Evolutionary conservation across 92 coral and sea anemone species (phyloP).

Genomic region (Zoanthus gigantus): DNA sequence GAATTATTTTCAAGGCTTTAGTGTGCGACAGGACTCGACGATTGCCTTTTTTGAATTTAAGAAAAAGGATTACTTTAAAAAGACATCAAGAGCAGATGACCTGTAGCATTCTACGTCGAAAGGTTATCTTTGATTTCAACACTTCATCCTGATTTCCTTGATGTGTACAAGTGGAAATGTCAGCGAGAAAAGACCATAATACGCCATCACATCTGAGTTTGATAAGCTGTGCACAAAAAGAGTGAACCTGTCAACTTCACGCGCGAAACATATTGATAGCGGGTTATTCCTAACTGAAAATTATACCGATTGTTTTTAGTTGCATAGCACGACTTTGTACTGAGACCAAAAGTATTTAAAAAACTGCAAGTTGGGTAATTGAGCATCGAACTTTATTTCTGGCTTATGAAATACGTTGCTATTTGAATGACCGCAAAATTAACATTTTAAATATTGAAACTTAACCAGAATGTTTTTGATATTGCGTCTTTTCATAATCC

Average conservation of each 20-base stretch:
- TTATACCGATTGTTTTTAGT: not conserved
- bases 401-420: not conserved
- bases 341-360: not conserved
- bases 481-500: constrained; percentile 11
- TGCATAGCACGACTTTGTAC: not conserved
- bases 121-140: constrained; percentile 35
- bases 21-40: not conserved
- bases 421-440: constrained; percentile 30
- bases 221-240: not conserved
- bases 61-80: constrained; percentile 9
- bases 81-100: constrained; percentile 8
- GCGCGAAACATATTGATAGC: constrained; percentile 29
- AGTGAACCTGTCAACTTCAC: not conserved
- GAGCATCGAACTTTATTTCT: not conserved
- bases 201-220: not conserved
- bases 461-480: constrained; percentile 10
- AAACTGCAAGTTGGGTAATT: not conserved
- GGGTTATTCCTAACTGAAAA: not conserved
- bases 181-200: not conserved
- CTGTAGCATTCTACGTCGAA: constrained; percentile 10
- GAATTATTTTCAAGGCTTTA: not conserved
- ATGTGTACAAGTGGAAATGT: constrained; percentile 19
- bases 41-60: not conserved
- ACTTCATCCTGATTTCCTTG: not conserved
- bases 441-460: constrained; percentile 37